Conservation (phyloP, 37 sponge, comb jelly and placozoan species). For the Crambe crambe region DNA sequence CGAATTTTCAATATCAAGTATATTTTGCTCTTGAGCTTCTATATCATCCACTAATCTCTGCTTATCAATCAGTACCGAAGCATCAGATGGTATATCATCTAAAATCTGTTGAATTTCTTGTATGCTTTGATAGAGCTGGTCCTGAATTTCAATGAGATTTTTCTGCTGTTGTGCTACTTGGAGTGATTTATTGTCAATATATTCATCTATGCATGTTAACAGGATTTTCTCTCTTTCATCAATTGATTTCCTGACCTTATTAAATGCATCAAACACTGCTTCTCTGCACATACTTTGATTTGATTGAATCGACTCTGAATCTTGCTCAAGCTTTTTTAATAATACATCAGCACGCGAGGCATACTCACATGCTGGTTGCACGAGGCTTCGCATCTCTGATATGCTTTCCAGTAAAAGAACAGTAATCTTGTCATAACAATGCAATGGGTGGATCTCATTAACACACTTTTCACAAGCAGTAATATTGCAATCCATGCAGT, state of each 20-base stretch:
- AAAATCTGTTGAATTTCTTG: not conserved
- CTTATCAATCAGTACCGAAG: not conserved
- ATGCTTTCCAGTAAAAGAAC: not conserved
- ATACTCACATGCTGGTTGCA: slow-evolving; percentile 18
- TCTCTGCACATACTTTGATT: not conserved
- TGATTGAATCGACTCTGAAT: not conserved
- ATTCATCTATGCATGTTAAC: not conserved
- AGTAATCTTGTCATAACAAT: not conserved
- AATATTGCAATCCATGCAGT: slow-evolving; percentile 18
- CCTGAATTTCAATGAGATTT: not conserved
- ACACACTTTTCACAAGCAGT: slow-evolving; percentile 5
- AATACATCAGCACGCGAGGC: not conserved
- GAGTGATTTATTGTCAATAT: not conserved
- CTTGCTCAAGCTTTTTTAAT: slow-evolving; percentile 2
- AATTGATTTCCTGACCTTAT: not conserved
- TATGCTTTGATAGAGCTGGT: not conserved
- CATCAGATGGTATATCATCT: not conserved
- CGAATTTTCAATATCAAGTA: slow-evolving; percentile 10
- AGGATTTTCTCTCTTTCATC: slow-evolving; percentile 18
- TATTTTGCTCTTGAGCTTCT: slow-evolving; percentile 5
- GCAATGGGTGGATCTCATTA: not conserved
- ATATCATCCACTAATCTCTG: not conserved
- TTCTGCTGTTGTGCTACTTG: not conserved
- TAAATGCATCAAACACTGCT: slow-evolving; percentile 6
- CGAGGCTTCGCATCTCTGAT: not conserved